phyloP scores from a whole-genome alignment of 2,888 invertebrate species.

The Neoscelio sp. region DNA sequence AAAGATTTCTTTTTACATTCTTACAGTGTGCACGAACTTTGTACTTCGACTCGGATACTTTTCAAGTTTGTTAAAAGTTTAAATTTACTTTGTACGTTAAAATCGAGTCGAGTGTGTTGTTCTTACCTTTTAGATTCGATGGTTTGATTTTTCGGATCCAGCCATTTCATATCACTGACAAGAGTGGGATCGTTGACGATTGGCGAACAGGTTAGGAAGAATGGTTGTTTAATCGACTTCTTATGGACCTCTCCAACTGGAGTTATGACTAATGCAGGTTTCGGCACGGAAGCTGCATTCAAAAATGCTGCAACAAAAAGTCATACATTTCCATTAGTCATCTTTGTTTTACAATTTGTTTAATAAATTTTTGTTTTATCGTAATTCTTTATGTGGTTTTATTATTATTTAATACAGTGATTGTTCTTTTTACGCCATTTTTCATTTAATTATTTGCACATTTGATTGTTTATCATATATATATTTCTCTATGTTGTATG shows the following conservation, averaged over 20 bases:
- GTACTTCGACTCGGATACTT: too few species aligned
- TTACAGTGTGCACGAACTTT: too few species aligned
- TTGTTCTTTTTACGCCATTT: too few species aligned
- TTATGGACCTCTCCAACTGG: conserved; percentile 88
- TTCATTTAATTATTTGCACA: too few species aligned
- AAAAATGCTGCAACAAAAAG: conserved; percentile 74
- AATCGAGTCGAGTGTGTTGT: not conserved
- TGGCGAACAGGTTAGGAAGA: conserved; percentile 91
- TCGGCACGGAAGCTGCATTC: conserved; percentile 71
- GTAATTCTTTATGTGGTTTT: too few species aligned
- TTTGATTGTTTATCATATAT: too few species aligned
- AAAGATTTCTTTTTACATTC: too few species aligned
- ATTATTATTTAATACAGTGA: too few species aligned
- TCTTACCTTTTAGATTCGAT: conserved; percentile 88
- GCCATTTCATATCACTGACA: conserved; percentile 91
- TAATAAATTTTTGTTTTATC: not conserved
- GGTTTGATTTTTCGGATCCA: conserved; percentile 88
- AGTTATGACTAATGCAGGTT: conserved; percentile 86
- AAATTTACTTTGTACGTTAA: too few species aligned
- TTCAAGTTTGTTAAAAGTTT: too few species aligned
- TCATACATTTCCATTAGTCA: not conserved
- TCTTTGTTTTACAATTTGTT: not conserved
- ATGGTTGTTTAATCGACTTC: conserved; percentile 89
- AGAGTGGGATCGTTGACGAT: conserved; percentile 87
- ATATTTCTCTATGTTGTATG: too few species aligned